Percentiles rank a stretch among this genome's conserved stretches.
These are phyloP conservation scores for Excalfactoria chinensis DNA, from an alignment of 2,113 vertebrate species.

Conservation along the genomic window DNA sequence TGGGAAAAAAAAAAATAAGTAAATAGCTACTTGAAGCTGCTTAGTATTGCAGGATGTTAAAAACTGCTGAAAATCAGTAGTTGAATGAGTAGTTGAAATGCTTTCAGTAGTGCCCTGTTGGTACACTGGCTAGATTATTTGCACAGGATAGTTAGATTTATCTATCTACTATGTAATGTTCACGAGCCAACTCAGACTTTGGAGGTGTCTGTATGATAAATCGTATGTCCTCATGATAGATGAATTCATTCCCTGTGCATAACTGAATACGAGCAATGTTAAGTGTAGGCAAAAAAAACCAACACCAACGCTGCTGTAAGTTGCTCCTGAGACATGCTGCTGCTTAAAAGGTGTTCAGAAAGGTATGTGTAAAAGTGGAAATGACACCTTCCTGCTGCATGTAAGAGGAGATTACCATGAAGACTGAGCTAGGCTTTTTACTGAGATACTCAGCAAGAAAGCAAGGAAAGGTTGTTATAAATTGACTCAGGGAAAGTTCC, in stretches of 20 bases:
- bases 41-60: neutral
- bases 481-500: neutral
- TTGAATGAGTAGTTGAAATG: neutral
- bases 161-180: neutral
- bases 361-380: neutral
- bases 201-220: conserved; percentile 30
- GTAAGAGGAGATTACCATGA: neutral
- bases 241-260: neutral
- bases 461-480: neutral
- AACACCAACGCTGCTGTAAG: neutral
- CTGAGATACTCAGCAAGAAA: neutral
- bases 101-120: neutral
- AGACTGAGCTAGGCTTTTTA: neutral
- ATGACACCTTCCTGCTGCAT: neutral
- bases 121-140: neutral
- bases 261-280: neutral
- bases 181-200: neutral
- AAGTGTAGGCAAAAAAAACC: neutral
- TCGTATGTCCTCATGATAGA: neutral
- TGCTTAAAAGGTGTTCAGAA: conserved; percentile 8
- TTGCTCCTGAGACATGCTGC: neutral
- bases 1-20: neutral
- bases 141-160: conserved; percentile 2
- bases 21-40: neutral
- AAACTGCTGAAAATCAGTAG: neutral